Conservation (phyloP, 2,888 invertebrate species). For the Synergus itoensis region DNA sequence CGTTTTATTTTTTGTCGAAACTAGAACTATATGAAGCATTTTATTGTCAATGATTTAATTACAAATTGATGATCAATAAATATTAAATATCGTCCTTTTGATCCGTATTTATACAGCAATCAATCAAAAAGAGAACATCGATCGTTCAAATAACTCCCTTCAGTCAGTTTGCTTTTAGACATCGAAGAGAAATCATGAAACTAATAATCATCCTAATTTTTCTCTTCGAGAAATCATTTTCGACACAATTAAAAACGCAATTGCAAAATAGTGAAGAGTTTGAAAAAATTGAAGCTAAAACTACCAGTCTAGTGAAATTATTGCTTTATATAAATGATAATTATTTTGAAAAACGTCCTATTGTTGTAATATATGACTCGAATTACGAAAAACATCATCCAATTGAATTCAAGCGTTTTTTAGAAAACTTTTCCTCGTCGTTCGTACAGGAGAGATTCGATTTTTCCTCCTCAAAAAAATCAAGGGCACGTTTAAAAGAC, state of each 20-base stretch:
- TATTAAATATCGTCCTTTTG: slow-evolving; percentile 1
- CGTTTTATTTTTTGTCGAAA: background rate
- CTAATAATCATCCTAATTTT: slow-evolving; percentile 8
- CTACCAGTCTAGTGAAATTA: slow-evolving; percentile 44
- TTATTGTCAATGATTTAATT: background rate
- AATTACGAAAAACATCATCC: slow-evolving; percentile 43
- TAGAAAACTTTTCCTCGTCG: background rate
- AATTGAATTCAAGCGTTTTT: slow-evolving; percentile 44
- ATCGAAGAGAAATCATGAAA: slow-evolving; percentile 17
- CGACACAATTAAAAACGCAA: background rate
- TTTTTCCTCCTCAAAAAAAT: background rate
- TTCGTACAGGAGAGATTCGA: slow-evolving; percentile 44
- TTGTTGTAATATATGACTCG: slow-evolving; percentile 48
- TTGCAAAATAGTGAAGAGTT: background rate
- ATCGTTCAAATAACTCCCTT: background rate
- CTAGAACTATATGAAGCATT: background rate
- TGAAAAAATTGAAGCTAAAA: background rate
- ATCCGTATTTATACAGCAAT: slow-evolving; percentile 16
- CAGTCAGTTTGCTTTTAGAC: background rate
- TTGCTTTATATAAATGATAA: slow-evolving; percentile 36
- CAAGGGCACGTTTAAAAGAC: slow-evolving; percentile 17
- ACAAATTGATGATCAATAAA: slow-evolving; percentile 27
- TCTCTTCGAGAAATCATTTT: slow-evolving; percentile 16
- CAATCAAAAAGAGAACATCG: slow-evolving; percentile 9
- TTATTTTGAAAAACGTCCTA: slow-evolving; percentile 42